Evolutionary conservation across 2,888 invertebrate genomes (phyloP), one percentile per base, ranked within the genome.

Genomic region (Drosophila mercatorum): DNA sequence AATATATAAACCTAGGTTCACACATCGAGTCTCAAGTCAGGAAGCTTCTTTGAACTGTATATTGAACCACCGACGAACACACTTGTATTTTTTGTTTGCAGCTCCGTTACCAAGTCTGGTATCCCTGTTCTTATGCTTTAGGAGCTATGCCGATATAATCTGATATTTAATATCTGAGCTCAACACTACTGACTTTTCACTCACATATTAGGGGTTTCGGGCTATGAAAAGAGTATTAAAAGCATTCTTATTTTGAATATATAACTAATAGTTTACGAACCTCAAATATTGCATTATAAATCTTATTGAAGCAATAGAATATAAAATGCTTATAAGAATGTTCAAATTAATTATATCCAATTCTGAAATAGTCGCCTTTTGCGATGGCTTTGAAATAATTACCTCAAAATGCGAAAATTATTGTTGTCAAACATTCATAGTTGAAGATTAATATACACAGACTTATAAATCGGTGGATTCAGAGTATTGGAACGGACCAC

Each of bases 351-450:
- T 40, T 38, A 52, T 63, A 7, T 38, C 22, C 17, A 63, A 8
- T 40, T 34, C 53, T 34, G 31, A 47, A 53, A 63, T 34, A 47
- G 47, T 46, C 52, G 52, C 46, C 12, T 22, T 28, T 59, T 38
- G 58, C 46, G 36, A 38, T 61, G 6, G 36, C 26, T 57, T 41
- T 14, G 17, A 58, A 58, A 28, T 28, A 58, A 22, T 40, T 41
- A 41, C 53, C 46, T 65, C 40, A 65, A 22, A 52, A 40, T 43
- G 52, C 52, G 12, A 49, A 49, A 11, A 31, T 47, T 47, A 52
- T 60, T 41, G 40, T 34, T 60, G 22, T 53, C 41, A 55, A 55
- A 55, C 22, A 38, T 3, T 22, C 22, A 38, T 14, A 53, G 5
- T 36, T 53, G 26, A 53, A 53, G 26, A 34, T 38, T 38, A 38